Evolutionary conservation across 1,140 invertebrate genomes (phyloP).

Genomic region (Argopecten irradians): DNA sequence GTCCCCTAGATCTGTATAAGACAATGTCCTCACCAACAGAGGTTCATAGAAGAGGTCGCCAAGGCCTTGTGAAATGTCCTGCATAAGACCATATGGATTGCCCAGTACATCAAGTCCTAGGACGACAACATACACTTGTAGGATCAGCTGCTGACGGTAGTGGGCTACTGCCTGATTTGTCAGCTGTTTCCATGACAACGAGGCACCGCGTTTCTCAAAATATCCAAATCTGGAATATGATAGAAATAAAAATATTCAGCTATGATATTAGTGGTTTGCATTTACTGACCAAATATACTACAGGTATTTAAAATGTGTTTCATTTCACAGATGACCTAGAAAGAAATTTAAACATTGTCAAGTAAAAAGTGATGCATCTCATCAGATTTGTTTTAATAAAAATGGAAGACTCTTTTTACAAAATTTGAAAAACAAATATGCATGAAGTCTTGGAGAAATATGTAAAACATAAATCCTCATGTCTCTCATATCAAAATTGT

Average conservation of each 20-base stretch:
- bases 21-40: slow-evolving; percentile 73
- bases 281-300: neutral
- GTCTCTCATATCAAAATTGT: neutral
- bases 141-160: slow-evolving; percentile 76
- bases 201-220: slow-evolving; percentile 71
- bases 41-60: slow-evolving; percentile 78
- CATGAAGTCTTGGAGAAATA: too few species aligned
- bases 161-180: slow-evolving; percentile 69
- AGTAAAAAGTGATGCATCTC: too few species aligned
- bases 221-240: slow-evolving; percentile 71
- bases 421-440: too few species aligned
- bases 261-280: neutral
- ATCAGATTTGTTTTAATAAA: too few species aligned
- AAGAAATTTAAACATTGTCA: too few species aligned
- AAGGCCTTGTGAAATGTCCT: slow-evolving; percentile 77
- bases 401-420: too few species aligned
- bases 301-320: neutral
- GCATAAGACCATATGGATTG: slow-evolving; percentile 78
- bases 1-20: too few species aligned
- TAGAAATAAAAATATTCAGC: too few species aligned
- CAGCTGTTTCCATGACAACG: slow-evolving; percentile 68
- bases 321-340: neutral
- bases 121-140: slow-evolving; percentile 78
- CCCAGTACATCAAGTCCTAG: slow-evolving; percentile 78
- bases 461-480: too few species aligned